Conservation (phyloP, 23 tunicate genomes). For the Trididemnum nubilum region DNA sequence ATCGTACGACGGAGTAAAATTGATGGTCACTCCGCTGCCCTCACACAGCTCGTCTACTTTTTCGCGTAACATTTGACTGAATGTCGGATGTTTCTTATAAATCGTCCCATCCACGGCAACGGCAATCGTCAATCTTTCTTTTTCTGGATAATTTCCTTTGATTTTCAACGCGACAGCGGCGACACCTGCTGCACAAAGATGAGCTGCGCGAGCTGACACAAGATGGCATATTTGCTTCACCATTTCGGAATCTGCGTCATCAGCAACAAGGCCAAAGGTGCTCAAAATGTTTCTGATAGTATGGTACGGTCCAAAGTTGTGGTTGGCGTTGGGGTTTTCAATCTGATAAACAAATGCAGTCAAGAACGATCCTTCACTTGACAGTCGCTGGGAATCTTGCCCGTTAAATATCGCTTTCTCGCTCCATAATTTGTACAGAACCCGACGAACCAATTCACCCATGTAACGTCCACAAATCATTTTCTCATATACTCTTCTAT, state of each 20-base stretch:
- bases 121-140: slow-evolving; percentile 36
- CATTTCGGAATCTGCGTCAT: slow-evolving; percentile 24
- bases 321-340: slow-evolving; percentile 18
- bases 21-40: slow-evolving; percentile 26
- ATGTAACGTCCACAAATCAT: slow-evolving; percentile 86
- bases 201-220: slow-evolving; percentile 85
- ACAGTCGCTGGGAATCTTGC: slow-evolving; percentile 19
- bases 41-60: slow-evolving; percentile 56
- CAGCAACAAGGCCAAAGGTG: slow-evolving; percentile 10
- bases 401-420: slow-evolving; percentile 45
- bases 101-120: slow-evolving; percentile 90
- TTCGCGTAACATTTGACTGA: slow-evolving; percentile 34
- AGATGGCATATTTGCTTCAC: slow-evolving; percentile 43
- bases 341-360: slow-evolving; percentile 69
- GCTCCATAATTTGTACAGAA: slow-evolving; percentile 45
- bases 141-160: slow-evolving; percentile 1
- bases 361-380: slow-evolving; percentile 37
- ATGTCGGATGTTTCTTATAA: slow-evolving; percentile 78
- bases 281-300: slow-evolving; percentile 21
- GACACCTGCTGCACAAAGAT: slow-evolving; percentile 89
- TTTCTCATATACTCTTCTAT: slow-evolving; percentile 45
- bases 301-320: slow-evolving; percentile 1
- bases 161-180: slow-evolving; percentile 68
- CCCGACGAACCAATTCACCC: slow-evolving; percentile 78
- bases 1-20: slow-evolving; percentile 59